Conservation (phyloP, 2,888 invertebrate species). For the Allacma fusca region DNA sequence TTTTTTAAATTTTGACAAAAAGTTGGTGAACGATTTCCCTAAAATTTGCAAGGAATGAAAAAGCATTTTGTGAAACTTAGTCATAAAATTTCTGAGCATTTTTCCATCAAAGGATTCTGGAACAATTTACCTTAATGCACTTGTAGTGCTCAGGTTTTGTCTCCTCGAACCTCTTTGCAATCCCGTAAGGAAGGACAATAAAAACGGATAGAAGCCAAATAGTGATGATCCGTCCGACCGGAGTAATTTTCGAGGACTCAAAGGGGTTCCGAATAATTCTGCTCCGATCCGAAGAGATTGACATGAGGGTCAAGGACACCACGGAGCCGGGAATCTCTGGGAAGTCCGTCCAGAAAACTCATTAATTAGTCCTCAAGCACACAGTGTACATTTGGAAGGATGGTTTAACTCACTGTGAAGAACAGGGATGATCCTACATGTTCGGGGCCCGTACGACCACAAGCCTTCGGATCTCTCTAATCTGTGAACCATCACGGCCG, state of each 20-base stretch:
- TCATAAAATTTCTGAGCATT: not conserved
- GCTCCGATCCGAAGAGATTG: slow-evolving; percentile 32
- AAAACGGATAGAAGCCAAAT: slow-evolving; percentile 29
- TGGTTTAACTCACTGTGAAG: slow-evolving; percentile 18
- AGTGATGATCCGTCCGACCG: not conserved
- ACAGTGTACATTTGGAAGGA: no score
- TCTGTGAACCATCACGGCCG: slow-evolving; percentile 14
- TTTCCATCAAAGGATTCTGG: no score
- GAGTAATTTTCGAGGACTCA: not conserved
- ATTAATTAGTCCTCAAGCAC: no score
- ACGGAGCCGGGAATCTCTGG: slow-evolving; percentile 30
- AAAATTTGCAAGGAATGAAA: no score
- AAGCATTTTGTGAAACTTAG: not conserved
- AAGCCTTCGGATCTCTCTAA: slow-evolving; percentile 18
- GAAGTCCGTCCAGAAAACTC: no score
- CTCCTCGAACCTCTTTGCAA: slow-evolving; percentile 10
- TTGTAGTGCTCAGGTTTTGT: slow-evolving; percentile 28
- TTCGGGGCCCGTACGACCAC: slow-evolving; percentile 17
- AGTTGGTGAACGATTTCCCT: no score
- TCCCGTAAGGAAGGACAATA: slow-evolving; percentile 21
- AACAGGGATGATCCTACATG: slow-evolving; percentile 25
- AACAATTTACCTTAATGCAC: slow-evolving; percentile 26
- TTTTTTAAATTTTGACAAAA: no score
- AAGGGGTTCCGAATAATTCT: slow-evolving; percentile 32
- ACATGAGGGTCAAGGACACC: slow-evolving; percentile 20